Percentiles rank a stretch among this genome's conserved stretches.
phyloP scores from a whole-genome alignment of 2,797 vertebrate genomes.

The Sebastiscus tertius region DNA sequence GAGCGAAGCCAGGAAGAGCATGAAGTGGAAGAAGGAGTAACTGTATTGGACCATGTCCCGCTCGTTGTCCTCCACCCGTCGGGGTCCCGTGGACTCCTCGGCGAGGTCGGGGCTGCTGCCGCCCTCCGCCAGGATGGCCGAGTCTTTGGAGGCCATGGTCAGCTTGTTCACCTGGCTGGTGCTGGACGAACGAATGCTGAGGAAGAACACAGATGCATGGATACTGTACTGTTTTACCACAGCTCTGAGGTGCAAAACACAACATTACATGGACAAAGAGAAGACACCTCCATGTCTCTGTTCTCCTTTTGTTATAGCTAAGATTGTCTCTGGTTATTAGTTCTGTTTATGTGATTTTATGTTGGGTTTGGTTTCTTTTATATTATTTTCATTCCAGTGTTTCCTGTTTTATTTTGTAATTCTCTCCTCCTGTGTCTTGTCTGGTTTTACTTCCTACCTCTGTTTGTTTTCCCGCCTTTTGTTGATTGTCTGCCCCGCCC shows the following conservation, averaged over 20 bases:
- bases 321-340: too few relatives aligned
- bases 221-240: background rate
- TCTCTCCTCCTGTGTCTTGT: too few relatives aligned
- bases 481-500: too few relatives aligned
- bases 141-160: slow-evolving; percentile 87
- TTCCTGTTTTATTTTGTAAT: too few relatives aligned
- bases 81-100: slow-evolving; percentile 72
- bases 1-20: slow-evolving; percentile 92
- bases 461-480: too few relatives aligned
- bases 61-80: slow-evolving; percentile 88
- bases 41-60: slow-evolving; percentile 90
- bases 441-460: too few relatives aligned
- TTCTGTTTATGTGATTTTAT: too few relatives aligned
- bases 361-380: too few relatives aligned
- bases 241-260: background rate
- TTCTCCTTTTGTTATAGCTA: too few relatives aligned
- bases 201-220: background rate
- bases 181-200: slow-evolving; percentile 92
- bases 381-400: too few relatives aligned
- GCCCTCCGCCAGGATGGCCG: slow-evolving; percentile 82
- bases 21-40: slow-evolving; percentile 92
- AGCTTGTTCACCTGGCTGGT: slow-evolving; percentile 95
- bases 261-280: background rate
- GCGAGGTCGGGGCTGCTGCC: slow-evolving; percentile 42
- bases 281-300: background rate